Base-by-base conservation (phyloP, 1,140 invertebrate genomes). In the Heliconius hewitsoni region DNA sequence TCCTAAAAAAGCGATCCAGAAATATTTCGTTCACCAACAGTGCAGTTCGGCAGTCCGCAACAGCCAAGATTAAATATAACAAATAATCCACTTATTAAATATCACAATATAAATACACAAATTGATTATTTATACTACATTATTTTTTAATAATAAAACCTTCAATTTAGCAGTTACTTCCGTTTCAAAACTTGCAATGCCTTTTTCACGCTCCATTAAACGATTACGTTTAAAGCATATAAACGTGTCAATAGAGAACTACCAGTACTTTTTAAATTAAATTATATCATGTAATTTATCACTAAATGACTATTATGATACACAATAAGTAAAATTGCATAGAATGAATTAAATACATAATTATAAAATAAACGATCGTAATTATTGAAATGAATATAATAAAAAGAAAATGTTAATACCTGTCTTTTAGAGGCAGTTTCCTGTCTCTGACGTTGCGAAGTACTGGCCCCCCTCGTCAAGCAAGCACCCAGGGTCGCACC, bases 401-500 rank as follows among this genome's bases (percentile, higher is more conserved):
- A 39, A 16, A n/a, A 9, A 72, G 4, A 9, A 72, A 42, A 72
- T 19, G n/a, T 8, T 13, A 39, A 39, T n/a, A 94, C 93, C 87
- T 94, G 93, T 94, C 92, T 89, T 81, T 94, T 94, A 79, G 92
- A 85, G 81, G 89, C 79, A 84, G 90, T 87, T 74, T 94, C 92
- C 85, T 91, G 92, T 83, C 91, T 88, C 88, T 94, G 93, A 79
- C 91, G 91, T 83, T 93, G 93, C 77, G 91, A 93, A 86, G 89
- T 88, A 82, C 87, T 90, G 79, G 87, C 90, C 81, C 93, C 91
- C 86, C 92, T 87, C 91, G 93, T 93, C 92, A 93, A 82, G 89
- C 93, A 94, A 92, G 93, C 93, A 85, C 93, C 92, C 92, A 94
- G 92, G 76, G 91, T 93, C 85, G 93, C 91, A 88, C 93, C 93